A percentile compares a stretch with the other conserved stretches of the same genome.
Conservation (phyloP, 2,888 invertebrate species). For the Siphlonurus alternatus region DNA sequence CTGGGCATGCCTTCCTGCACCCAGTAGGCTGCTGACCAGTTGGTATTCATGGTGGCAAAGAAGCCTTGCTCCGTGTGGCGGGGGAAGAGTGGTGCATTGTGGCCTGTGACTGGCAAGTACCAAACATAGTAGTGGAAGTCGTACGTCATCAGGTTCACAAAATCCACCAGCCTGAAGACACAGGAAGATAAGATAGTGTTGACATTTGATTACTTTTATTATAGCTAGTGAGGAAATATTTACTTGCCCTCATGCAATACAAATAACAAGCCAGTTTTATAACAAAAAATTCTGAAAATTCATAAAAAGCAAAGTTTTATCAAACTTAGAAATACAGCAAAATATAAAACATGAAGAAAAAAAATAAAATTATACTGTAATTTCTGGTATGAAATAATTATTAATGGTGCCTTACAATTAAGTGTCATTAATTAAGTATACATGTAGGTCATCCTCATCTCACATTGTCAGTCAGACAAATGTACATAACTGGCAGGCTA, state of each 20-base stretch:
- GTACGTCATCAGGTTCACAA: slow-evolving; percentile 80
- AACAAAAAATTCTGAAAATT: slow-evolving; percentile 2
- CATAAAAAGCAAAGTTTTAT: background rate
- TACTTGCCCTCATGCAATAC: slow-evolving; percentile 4
- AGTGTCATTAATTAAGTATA: too few relatives aligned
- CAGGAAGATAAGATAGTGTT: too few relatives aligned
- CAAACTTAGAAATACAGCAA: too few relatives aligned
- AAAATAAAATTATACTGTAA: too few relatives aligned
- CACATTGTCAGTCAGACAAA: too few relatives aligned
- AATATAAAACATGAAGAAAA: too few relatives aligned
- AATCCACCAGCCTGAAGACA: slow-evolving; percentile 49
- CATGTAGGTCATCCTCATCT: too few relatives aligned
- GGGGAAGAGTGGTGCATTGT: slow-evolving; percentile 65
- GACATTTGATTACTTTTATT: too few relatives aligned
- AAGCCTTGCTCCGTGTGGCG: slow-evolving; percentile 41
- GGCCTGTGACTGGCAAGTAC: slow-evolving; percentile 62
- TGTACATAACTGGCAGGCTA: too few relatives aligned
- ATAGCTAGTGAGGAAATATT: too few relatives aligned
- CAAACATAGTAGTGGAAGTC: slow-evolving; percentile 69
- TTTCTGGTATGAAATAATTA: too few relatives aligned
- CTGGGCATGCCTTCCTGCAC: slow-evolving; percentile 52
- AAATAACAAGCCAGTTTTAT: background rate
- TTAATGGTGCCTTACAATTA: too few relatives aligned
- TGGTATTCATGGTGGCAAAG: slow-evolving; percentile 56
- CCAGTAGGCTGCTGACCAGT: slow-evolving; percentile 69